Percentiles rank a stretch among this genome's conserved stretches.
phyloP scores from a whole-genome alignment of 1,140 invertebrate species.

The Ostrea denselamellosa region DNA sequence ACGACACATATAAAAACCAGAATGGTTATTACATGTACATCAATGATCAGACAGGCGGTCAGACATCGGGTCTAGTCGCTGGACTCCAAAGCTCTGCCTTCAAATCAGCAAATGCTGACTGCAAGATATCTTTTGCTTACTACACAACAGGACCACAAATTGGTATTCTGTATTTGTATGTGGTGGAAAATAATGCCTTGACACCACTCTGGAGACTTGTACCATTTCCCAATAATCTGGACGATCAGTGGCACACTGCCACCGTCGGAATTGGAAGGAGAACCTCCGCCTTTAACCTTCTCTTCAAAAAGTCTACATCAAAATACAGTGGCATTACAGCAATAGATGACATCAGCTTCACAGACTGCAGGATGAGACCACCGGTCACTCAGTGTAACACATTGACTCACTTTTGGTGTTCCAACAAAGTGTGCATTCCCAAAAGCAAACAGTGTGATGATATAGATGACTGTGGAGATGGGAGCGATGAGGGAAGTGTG shows the following conservation, averaged over 20 bases:
- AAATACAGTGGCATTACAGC: slow-evolving; percentile 69
- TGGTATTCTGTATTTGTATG: slow-evolving; percentile 58
- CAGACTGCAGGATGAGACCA: slow-evolving; percentile 66
- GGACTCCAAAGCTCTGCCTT: slow-evolving; percentile 60
- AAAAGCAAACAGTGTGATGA: slow-evolving; percentile 67
- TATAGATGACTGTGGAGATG: slow-evolving; percentile 76
- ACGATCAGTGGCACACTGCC: slow-evolving; percentile 58
- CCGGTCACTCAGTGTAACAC: slow-evolving; percentile 54
- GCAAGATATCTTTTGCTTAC: slow-evolving; percentile 82
- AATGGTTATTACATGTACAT: slow-evolving; percentile 69
- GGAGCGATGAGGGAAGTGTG: slow-evolving; percentile 67
- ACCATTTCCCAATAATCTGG: not conserved
- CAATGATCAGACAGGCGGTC: slow-evolving; percentile 59
- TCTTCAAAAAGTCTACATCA: slow-evolving; percentile 60
- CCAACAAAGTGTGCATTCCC: slow-evolving; percentile 67
- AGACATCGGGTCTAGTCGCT: slow-evolving; percentile 54
- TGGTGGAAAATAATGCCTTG: slow-evolving; percentile 31
- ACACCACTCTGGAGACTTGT: slow-evolving; percentile 57
- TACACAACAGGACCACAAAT: slow-evolving; percentile 85
- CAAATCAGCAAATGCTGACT: slow-evolving; percentile 63
- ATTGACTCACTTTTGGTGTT: slow-evolving; percentile 60
- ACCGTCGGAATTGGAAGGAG: slow-evolving; percentile 65
- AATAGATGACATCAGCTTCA: slow-evolving; percentile 73
- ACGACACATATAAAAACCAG: slow-evolving; percentile 56
- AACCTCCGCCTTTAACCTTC: slow-evolving; percentile 58